Conservation (phyloP, 2,888 invertebrate species). For the Lycia hirtaria region DNA sequence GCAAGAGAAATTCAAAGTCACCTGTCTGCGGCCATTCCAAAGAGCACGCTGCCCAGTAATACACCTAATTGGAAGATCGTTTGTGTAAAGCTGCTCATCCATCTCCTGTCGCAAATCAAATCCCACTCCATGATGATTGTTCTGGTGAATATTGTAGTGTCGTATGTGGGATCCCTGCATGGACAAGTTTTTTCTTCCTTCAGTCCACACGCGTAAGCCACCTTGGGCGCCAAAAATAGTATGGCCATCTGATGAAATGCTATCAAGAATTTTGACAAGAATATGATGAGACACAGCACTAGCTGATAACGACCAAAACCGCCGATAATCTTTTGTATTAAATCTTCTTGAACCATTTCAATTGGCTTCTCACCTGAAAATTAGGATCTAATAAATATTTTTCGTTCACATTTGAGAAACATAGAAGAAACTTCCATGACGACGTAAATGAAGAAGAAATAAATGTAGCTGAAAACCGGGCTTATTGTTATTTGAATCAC, state of each 20-base stretch:
- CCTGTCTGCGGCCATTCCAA: conserved; percentile 92
- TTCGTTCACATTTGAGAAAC: no score
- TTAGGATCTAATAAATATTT: no score
- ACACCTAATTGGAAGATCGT: conserved; percentile 91
- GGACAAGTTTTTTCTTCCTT: conserved; percentile 73
- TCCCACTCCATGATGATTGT: conserved; percentile 92
- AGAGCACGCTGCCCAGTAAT: conserved; percentile 89
- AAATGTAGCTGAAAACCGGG: no score
- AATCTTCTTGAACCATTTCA: conserved; percentile 47
- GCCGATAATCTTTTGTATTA: conserved; percentile 75
- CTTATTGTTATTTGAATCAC: no score
- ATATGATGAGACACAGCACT: conserved; percentile 55
- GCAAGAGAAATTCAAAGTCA: conserved; percentile 65
- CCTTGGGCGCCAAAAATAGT: conserved; percentile 62
- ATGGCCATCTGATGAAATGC: conserved; percentile 69
- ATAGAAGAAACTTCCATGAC: no score
- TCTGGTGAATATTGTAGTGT: conserved; percentile 87
- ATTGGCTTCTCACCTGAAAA: conserved; percentile 44
- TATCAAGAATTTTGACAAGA: conserved; percentile 61
- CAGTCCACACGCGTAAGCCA: conserved; percentile 49
- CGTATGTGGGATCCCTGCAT: conserved; percentile 86
- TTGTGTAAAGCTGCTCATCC: conserved; percentile 89
- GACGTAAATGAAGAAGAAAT: no score
- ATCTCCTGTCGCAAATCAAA: conserved; percentile 88
- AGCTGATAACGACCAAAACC: conserved; percentile 75